These are phyloP conservation scores for Lasioglossum zephyrum DNA, from an alignment of 2,888 invertebrate species.

Conservation along the genomic window DNA sequence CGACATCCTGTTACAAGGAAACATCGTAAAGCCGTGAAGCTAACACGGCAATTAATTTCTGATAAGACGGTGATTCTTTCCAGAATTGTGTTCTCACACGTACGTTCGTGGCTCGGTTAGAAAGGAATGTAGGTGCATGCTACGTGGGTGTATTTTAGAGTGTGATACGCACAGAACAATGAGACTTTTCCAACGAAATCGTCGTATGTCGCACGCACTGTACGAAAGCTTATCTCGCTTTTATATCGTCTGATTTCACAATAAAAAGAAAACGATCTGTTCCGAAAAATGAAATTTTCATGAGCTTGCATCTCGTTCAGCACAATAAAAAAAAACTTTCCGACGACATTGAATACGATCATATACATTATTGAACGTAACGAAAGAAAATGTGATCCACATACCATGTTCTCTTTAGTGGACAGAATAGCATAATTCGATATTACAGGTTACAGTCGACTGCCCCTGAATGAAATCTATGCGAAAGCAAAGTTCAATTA, in stretches of 20 bases:
- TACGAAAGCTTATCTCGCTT: not conserved
- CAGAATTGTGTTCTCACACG: constrained; percentile 8
- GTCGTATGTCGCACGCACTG: not conserved
- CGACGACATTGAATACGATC: not conserved
- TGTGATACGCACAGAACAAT: constrained; percentile 5
- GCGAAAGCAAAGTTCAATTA: not conserved
- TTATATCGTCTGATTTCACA: not conserved
- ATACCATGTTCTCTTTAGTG: not conserved
- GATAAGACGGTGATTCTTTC: constrained; percentile 39
- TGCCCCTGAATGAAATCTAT: not conserved
- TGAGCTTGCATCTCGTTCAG: not conserved
- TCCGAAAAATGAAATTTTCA: not conserved
- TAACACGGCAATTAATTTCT: constrained; percentile 45
- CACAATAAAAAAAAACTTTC: not conserved
- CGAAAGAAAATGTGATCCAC: not conserved
- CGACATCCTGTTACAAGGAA: constrained; percentile 19
- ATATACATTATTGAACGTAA: not conserved
- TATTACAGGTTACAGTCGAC: not conserved
- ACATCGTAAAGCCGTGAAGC: constrained; percentile 31
- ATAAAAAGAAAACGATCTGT: not conserved
- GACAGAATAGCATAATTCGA: not conserved
- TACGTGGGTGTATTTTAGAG: not conserved
- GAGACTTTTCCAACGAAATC: not conserved
- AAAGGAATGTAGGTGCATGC: not conserved
- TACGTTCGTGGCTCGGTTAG: not conserved